Evolutionary conservation across 2,113 vertebrate species (phyloP).

Genomic region (Nansenia antarctica): DNA sequence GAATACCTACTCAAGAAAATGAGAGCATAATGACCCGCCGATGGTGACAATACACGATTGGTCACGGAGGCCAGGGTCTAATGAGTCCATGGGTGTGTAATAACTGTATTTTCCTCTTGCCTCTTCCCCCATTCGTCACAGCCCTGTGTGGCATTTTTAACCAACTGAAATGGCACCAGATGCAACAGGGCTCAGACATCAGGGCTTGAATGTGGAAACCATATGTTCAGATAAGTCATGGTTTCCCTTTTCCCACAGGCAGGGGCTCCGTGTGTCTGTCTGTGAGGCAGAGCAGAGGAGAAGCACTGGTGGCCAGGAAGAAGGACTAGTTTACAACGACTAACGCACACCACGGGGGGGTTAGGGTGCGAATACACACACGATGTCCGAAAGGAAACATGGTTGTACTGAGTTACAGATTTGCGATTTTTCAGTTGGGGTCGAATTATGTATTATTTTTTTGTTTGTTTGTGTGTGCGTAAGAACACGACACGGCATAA

Average conservation of each 20-base stretch:
- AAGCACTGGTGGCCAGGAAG: constrained; percentile 59
- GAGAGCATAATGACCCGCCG: constrained; percentile 97
- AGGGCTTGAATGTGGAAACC: constrained; percentile 94
- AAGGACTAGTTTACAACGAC: constrained; percentile 58
- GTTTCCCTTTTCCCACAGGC: constrained; percentile 92
- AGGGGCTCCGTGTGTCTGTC: constrained; percentile 78
- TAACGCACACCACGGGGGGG: too few species aligned
- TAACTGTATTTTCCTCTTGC: constrained; percentile 94
- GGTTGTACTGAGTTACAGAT: too few species aligned
- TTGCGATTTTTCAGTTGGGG: too few species aligned
- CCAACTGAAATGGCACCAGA: constrained; percentile 94
- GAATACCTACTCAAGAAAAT: constrained; percentile 98
- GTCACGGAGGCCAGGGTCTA: constrained; percentile 97
- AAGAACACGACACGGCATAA: too few species aligned
- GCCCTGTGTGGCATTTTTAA: constrained; percentile 96
- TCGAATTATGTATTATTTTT: too few species aligned
- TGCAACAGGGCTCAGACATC: constrained; percentile 95
- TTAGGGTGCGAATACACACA: too few species aligned
- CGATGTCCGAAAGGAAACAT: too few species aligned
- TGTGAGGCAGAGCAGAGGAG: constrained; percentile 69
- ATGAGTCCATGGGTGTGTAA: constrained; percentile 96
- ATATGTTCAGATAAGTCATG: constrained; percentile 97
- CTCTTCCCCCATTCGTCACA: constrained; percentile 87
- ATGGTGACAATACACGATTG: constrained; percentile 96
- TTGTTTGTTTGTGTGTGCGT: too few species aligned